Evolutionary conservation across 2,888 invertebrate species (phyloP).

Genomic region (Pelosia muscerda): DNA sequence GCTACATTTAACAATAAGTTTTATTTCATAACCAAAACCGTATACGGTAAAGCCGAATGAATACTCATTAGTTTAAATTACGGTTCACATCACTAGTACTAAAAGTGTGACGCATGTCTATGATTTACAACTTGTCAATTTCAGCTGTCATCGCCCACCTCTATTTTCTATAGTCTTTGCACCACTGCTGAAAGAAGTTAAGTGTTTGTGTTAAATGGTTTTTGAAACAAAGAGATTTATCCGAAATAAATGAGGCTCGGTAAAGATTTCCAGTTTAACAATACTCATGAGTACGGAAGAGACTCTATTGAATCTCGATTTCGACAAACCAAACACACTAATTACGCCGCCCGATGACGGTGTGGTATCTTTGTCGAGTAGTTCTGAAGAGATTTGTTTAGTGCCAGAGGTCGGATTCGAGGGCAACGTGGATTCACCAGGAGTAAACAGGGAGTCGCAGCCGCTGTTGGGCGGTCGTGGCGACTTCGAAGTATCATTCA

Average conservation of each 20-base stretch:
- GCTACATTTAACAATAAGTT: not conserved
- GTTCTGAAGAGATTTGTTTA: constrained; percentile 90
- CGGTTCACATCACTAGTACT: constrained; percentile 23
- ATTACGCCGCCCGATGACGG: constrained; percentile 85
- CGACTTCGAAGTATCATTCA: constrained; percentile 91
- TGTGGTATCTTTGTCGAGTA: constrained; percentile 87
- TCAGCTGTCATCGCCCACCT: constrained; percentile 56
- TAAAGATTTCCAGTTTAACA: constrained; percentile 77
- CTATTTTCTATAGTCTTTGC: constrained; percentile 72
- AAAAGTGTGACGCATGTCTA: constrained; percentile 23
- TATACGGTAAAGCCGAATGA: not conserved
- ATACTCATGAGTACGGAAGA: constrained; percentile 88
- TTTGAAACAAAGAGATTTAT: constrained; percentile 84
- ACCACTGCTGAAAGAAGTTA: constrained; percentile 67
- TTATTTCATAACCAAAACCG: constrained; percentile 38
- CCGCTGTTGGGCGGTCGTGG: constrained; percentile 95
- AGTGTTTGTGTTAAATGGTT: constrained; percentile 84
- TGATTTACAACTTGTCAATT: constrained; percentile 49
- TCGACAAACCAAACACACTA: constrained; percentile 84
- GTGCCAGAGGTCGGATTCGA: constrained; percentile 95
- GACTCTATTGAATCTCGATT: constrained; percentile 88
- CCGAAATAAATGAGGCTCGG: constrained; percentile 85
- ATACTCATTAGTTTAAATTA: constrained; percentile 27
- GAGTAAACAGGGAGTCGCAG: constrained; percentile 96
- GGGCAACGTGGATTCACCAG: constrained; percentile 94